A percentile compares a stretch with the other conserved stretches of the same genome.
These are phyloP conservation scores for Psilopsiagon aymara DNA, from an alignment of 2,113 vertebrate species.

Conservation along the genomic window DNA sequence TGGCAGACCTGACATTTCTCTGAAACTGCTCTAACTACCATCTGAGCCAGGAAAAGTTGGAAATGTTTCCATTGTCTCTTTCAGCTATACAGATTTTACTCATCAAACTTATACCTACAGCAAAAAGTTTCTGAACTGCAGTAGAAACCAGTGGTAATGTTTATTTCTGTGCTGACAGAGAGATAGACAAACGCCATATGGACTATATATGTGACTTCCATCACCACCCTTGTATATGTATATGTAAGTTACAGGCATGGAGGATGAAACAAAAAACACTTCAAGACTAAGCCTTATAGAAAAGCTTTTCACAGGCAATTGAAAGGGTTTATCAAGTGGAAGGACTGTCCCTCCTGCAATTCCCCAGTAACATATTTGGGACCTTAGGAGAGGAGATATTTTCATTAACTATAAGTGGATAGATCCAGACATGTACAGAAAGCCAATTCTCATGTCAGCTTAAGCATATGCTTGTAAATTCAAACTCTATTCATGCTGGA, in stretches of 20 bases:
- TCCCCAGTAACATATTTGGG: neutral
- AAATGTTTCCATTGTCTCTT: conserved; percentile 29
- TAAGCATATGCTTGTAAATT: neutral
- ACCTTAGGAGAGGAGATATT: neutral
- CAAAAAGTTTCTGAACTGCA: neutral
- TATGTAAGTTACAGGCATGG: neutral
- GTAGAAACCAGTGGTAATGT: neutral
- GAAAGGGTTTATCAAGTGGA: neutral
- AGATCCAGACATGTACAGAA: neutral
- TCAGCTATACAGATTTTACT: neutral
- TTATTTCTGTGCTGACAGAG: conserved; percentile 33
- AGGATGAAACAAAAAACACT: neutral
- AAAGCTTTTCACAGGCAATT: neutral
- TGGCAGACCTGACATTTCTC: conserved; percentile 34
- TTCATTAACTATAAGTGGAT: neutral
- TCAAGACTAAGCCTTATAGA: neutral
- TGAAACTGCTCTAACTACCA: neutral
- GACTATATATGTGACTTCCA: conserved; percentile 32
- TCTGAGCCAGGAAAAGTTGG: conserved; percentile 33
- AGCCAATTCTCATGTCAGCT: conserved; percentile 2
- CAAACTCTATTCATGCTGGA: neutral
- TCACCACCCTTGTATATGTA: neutral
- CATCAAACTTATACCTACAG: neutral
- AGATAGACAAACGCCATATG: conserved; percentile 43
- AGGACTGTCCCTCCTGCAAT: neutral